Percentiles rank a stretch among this genome's conserved stretches.
phyloP scores from a whole-genome alignment of 2,888 invertebrate genomes.

The Oxycera nigricornis region DNA sequence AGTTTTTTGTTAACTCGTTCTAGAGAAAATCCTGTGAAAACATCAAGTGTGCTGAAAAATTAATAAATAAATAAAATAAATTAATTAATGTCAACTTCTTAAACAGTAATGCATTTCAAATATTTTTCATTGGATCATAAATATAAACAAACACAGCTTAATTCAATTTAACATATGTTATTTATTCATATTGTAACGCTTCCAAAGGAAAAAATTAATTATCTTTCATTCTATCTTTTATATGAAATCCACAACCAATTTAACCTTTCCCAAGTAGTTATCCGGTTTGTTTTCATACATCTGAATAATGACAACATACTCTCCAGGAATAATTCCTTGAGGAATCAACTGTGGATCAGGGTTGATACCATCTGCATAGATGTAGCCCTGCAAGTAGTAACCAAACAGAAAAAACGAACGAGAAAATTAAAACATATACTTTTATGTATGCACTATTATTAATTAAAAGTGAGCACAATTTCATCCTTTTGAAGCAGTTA shows the following conservation, averaged over 20 bases:
- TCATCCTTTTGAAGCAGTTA: too few species aligned
- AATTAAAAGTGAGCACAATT: constrained; percentile 16
- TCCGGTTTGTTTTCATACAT: constrained; percentile 34
- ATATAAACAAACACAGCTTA: too few species aligned
- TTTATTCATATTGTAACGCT: not conserved
- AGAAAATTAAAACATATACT: not conserved
- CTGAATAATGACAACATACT: constrained; percentile 23
- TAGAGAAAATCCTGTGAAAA: too few species aligned
- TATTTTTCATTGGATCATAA: too few species aligned
- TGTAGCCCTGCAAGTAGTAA: constrained; percentile 31
- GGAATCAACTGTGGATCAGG: constrained; percentile 40
- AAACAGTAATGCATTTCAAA: too few species aligned
- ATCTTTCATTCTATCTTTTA: constrained; percentile 5
- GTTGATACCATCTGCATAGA: constrained; percentile 35
- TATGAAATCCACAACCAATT: not conserved
- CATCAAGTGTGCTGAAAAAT: too few species aligned
- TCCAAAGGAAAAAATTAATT: not conserved
- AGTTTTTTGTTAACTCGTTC: too few species aligned
- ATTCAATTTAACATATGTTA: too few species aligned
- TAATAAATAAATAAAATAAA: too few species aligned
- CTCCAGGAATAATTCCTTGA: constrained; percentile 23
- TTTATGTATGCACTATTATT: not conserved
- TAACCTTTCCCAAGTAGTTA: constrained; percentile 31
- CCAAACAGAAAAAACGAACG: not conserved
- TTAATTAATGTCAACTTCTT: too few species aligned